Evolutionary conservation across 2,113 vertebrate genomes (phyloP).

Genomic region (Gobiocypris rarus): DNA sequence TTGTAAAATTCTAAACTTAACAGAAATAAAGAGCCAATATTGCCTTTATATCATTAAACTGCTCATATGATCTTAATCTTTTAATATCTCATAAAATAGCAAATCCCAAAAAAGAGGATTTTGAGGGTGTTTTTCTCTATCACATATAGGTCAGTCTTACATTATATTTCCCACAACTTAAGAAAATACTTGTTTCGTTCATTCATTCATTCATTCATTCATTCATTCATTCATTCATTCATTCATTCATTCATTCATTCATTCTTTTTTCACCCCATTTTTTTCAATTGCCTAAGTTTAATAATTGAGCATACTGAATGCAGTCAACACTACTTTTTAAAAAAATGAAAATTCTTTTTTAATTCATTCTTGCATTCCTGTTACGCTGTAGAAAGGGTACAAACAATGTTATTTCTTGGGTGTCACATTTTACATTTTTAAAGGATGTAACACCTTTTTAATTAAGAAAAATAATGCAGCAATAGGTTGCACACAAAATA

Average conservation of each 20-base stretch:
- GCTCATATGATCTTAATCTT: not conserved
- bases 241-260: too few relatives aligned
- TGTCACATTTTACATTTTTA: not conserved
- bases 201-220: too few relatives aligned
- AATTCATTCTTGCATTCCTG: not conserved
- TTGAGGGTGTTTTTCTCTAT: not conserved
- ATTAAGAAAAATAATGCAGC: too few relatives aligned
- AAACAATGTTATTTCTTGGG: not conserved
- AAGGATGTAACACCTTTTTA: not conserved
- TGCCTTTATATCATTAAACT: not conserved
- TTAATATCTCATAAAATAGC: not conserved
- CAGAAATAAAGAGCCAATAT: conserved; percentile 14
- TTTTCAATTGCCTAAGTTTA: not conserved
- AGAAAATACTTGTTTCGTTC: too few relatives aligned
- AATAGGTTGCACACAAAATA: not conserved
- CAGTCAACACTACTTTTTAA: too few relatives aligned
- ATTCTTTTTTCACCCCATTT: too few relatives aligned
- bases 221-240: too few relatives aligned
- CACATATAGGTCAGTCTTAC: too few relatives aligned
- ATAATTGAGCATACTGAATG: not conserved
- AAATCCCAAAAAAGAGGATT: not conserved
- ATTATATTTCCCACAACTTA: too few relatives aligned
- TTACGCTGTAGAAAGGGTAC: not conserved
- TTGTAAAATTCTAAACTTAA: conserved; percentile 9
- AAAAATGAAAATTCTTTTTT: too few relatives aligned